Base-by-base conservation (phyloP, 2,113 vertebrate species). In the Leptodactylus fuscus region DNA sequence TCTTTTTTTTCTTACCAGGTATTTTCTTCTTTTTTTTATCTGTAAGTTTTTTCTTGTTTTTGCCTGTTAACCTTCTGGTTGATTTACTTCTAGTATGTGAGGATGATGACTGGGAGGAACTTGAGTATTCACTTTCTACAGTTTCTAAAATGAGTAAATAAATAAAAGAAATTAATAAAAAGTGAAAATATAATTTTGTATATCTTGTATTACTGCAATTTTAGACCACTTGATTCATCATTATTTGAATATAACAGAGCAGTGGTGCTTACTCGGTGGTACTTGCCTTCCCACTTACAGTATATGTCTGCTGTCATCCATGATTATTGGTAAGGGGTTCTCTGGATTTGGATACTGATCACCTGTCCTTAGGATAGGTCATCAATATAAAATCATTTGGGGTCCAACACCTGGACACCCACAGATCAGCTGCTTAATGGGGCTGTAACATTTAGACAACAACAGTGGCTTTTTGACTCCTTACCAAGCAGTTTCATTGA, bases 1-100 rank as follows among this genome's bases (percentile, higher is more conserved):
- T 34, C 11, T 11, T 32, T 51, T 16, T 15, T 65, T 46, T 34
- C 74, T 67, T 78, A 85, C 83, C 83, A 18, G 83, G 60, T 44
- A 55, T 29, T n/a, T n/a, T n/a, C 34, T 85, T 85, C 48, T 69
- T 85, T 18, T 84, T 77, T 77, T 84, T 62, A 7, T 75, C 69
- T 32, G 27, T 60, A 27, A 60, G 24, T 15, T 74, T 60, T 78
- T 85, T 85, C 58, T 53, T 70, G 5, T 85, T 85, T 67, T 85
- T 85, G 36, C 38, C 83, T 67, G 46, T 69, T 29, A 70, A 22
- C 74, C 74, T 36, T 36, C 75, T 69, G 10, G 58, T 41, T 87
- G 85, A n/a, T 82, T 69, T 86, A 2, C 88, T 78, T 55, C 87
- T 84, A 86, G 89, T 85, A 89, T 87, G 83, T 32, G 83, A 85